These are phyloP conservation scores for Habrosyne pyritoides DNA, from an alignment of 2,888 invertebrate genomes.

Conservation along the genomic window DNA sequence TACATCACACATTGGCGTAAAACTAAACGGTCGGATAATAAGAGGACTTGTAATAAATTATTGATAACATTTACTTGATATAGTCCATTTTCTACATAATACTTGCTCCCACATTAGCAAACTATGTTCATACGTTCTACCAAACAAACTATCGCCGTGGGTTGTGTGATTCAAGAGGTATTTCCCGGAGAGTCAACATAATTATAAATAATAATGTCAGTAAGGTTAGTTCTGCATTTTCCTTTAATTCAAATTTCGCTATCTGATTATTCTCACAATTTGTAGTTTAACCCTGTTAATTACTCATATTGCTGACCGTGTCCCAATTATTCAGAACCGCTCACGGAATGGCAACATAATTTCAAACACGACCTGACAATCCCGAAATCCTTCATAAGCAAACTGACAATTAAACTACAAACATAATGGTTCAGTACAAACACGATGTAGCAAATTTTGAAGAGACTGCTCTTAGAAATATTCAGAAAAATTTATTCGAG, in stretches of 20 bases:
- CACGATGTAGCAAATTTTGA: not conserved
- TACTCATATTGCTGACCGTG: constrained; percentile 26
- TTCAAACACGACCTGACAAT: constrained; percentile 14
- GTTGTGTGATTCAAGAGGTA: not conserved
- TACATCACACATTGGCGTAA: too few species aligned
- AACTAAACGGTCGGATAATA: too few species aligned
- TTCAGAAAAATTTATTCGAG: too few species aligned
- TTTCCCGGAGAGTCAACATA: too few species aligned
- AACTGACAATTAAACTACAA: constrained; percentile 7
- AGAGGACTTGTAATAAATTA: too few species aligned
- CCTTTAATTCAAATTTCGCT: not conserved
- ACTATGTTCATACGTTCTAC: too few species aligned
- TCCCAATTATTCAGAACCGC: constrained; percentile 29
- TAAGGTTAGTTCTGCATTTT: not conserved
- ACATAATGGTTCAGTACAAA: not conserved
- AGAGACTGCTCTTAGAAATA: not conserved
- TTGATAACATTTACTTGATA: too few species aligned
- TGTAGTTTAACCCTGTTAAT: constrained; percentile 29
- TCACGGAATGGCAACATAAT: constrained; percentile 8
- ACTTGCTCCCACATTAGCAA: too few species aligned
- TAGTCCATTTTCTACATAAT: too few species aligned
- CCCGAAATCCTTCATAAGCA: constrained; percentile 10
- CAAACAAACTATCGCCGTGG: too few species aligned
- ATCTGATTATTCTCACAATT: constrained; percentile 14
- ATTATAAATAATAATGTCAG: not conserved